Evolutionary conservation across 2,113 vertebrate species (phyloP).

Genomic region (Osmerus eperlanus): DNA sequence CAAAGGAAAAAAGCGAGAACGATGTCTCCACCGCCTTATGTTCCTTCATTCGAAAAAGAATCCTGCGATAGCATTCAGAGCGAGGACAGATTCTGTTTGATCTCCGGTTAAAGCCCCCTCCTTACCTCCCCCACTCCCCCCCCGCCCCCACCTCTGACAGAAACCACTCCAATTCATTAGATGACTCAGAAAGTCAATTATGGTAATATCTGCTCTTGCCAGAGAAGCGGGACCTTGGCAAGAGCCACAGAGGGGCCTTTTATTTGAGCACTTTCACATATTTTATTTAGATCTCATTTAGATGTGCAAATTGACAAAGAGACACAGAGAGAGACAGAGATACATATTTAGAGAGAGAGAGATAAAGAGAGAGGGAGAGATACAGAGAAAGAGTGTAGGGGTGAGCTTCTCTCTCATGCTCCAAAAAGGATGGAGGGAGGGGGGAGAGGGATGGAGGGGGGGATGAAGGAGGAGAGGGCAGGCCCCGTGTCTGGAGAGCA

Average conservation of each 20-base stretch:
- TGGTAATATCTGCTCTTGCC: conserved; percentile 61
- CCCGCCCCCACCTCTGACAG: conserved; percentile 37
- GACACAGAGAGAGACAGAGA: conserved; percentile 33
- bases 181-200: conserved; percentile 68
- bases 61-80: conserved; percentile 26
- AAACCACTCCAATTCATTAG: conserved; percentile 64
- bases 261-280: conserved; percentile 39
- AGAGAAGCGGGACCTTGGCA: conserved; percentile 41
- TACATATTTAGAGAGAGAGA: neutral
- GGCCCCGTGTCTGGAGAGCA: conserved; percentile 48
- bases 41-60: conserved; percentile 35
- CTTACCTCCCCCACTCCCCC: neutral
- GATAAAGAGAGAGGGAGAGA: neutral
- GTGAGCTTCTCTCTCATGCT: too few relatives aligned
- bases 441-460: neutral
- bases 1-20: neutral
- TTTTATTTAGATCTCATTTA: conserved; percentile 61
- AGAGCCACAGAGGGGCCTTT: conserved; percentile 35
- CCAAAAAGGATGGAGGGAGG: neutral
- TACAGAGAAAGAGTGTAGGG: conserved; percentile 32
- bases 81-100: conserved; percentile 40
- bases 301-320: conserved; percentile 49
- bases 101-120: conserved; percentile 31
- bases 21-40: conserved; percentile 20
- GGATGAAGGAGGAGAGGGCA: conserved; percentile 30